phyloP scores from a whole-genome alignment of 2,113 vertebrate species.

The Zingel zingel region DNA sequence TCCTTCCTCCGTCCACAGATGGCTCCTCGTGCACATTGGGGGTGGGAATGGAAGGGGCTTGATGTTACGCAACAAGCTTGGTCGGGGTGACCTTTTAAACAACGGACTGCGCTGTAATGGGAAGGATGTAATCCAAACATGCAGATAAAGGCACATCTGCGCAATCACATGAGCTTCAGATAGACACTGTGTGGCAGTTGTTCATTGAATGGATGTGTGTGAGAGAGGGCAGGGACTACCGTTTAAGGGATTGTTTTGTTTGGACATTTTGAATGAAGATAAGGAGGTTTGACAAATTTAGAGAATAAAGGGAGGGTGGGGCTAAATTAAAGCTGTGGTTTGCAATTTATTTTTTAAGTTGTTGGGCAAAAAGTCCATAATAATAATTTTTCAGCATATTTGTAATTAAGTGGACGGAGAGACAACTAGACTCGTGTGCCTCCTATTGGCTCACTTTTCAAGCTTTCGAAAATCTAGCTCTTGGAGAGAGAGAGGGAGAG shows the following conservation, averaged over 20 bases:
- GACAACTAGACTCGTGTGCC: no score
- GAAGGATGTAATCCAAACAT: conserved; percentile 55
- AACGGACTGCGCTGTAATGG: background rate
- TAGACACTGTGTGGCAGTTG: background rate
- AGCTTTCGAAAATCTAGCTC: no score
- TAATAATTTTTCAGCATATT: no score
- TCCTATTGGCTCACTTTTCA: no score
- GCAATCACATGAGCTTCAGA: conserved; percentile 17
- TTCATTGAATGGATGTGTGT: background rate
- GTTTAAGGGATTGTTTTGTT: background rate
- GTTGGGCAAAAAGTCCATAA: no score
- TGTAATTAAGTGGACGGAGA: no score
- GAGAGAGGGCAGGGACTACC: background rate
- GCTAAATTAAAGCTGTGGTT: background rate
- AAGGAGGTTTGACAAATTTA: background rate
- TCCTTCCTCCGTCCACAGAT: conserved; percentile 68
- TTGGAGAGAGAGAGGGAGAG: no score
- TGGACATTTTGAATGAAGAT: background rate
- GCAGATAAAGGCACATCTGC: conserved; percentile 60
- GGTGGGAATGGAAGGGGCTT: background rate
- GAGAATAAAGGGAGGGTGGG: background rate
- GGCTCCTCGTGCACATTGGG: conserved; percentile 29
- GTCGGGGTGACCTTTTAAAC: conserved; percentile 6
- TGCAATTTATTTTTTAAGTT: no score
- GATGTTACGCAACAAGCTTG: conserved; percentile 27